phyloP scores from a whole-genome alignment of 2,797 vertebrate species.

The Nasua narica region DNA sequence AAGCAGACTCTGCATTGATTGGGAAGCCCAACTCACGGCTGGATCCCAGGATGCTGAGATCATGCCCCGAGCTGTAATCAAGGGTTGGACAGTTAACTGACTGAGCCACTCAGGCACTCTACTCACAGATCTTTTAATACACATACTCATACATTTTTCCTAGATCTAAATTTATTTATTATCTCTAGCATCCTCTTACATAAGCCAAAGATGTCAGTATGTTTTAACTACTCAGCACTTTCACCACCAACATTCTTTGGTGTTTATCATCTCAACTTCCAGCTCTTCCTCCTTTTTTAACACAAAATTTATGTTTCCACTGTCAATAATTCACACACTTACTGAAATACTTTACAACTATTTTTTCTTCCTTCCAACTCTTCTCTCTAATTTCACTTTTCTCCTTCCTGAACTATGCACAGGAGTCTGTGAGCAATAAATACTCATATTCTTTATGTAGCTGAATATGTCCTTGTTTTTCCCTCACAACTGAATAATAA shows the following conservation, averaged over 20 bases:
- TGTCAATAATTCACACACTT: background rate
- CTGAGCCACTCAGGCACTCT: background rate
- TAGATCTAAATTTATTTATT: background rate
- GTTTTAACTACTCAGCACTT: background rate
- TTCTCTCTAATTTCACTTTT: background rate
- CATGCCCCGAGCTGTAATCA: background rate
- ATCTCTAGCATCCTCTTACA: background rate
- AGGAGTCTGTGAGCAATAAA: background rate
- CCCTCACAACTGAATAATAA: background rate
- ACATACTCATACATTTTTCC: background rate
- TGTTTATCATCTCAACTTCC: background rate
- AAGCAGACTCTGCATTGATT: background rate
- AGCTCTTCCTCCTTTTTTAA: background rate
- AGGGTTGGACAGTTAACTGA: background rate
- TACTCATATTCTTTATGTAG: background rate
- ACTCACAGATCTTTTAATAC: background rate
- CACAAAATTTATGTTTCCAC: background rate
- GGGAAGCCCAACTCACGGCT: background rate
- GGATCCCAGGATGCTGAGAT: background rate
- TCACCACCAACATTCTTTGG: background rate
- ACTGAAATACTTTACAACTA: background rate
- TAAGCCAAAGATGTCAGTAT: background rate
- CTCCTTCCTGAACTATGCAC: background rate
- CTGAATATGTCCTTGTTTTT: background rate
- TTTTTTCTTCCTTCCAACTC: background rate